Evolutionary conservation across 2,888 invertebrate genomes (phyloP), one percentile per base, ranked within the genome.

Genomic region (Sinotaia quadrata): DNA sequence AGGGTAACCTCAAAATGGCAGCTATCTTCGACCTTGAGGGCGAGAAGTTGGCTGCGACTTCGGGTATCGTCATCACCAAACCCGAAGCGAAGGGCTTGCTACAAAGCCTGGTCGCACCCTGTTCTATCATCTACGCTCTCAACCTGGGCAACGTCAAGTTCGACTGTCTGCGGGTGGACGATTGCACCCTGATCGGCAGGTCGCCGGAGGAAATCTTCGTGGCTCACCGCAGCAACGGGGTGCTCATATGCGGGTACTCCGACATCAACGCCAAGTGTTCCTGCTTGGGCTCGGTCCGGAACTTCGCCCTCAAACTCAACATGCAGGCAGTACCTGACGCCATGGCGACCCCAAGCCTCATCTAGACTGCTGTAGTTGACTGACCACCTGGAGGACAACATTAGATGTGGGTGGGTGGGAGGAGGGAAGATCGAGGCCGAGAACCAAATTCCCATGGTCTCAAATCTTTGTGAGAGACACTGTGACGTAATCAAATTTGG

Each of bases 1-100:
- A 75, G 60, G 74, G 74, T 29, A 62, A 71, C 31, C 56, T 75
- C 31, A 73, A 72, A 47, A 74, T 72, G 68, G 75, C 75, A 34
- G 72, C 71, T 65, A 71, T 75, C 69, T 75, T 72, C 47, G 75
- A 75, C 51, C 59, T 70, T 51, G 52, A 47, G 21, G 72, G 73
- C n/a, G 62, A 68, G 31, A 72, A 72, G 52, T 44, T 75, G 36
- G 75, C 74, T 15, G 72, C 67, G 34, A 71, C 73, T 8, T 27
- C 60, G 10, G 74, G 71, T 8, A 52, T 67, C 37, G 58, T 36
- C 49, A 61, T 75, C 47, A 66, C 51, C 34, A 41, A 58, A 10
- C 33, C 24, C 8, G 75, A 75, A 37, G 74, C 69, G 2, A 29
- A 29, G 31, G 59, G 37, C 18, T 31, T 75, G 12, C 41, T 72